phyloP scores from a whole-genome alignment of 2,888 invertebrate genomes.

The Scrobipalpa atriplicella region DNA sequence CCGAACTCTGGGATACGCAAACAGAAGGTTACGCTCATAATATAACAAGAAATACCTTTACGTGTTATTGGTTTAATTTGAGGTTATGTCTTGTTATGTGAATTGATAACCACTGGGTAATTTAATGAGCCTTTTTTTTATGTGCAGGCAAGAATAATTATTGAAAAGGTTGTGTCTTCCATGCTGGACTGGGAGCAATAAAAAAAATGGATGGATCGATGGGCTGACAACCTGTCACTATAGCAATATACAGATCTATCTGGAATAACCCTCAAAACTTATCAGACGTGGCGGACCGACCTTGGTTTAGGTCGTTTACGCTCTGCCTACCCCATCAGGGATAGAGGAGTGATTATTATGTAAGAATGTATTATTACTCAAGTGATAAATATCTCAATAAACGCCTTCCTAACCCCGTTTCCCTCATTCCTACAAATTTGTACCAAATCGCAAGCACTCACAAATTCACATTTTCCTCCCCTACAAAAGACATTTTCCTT shows the following conservation, averaged over 20 bases:
- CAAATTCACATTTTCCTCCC: conserved; percentile 40
- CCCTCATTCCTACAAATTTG: not conserved
- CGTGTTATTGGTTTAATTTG: not conserved
- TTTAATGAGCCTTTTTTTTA: too few species aligned
- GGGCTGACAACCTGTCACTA: too few species aligned
- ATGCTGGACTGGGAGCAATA: too few species aligned
- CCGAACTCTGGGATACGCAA: not conserved
- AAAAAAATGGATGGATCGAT: too few species aligned
- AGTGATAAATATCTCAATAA: conserved; percentile 6
- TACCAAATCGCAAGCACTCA: conserved; percentile 35
- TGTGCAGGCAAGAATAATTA: too few species aligned
- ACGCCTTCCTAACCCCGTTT: conserved; percentile 5
- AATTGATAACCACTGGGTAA: too few species aligned
- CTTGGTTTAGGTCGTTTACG: too few species aligned
- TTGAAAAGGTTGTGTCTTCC: too few species aligned
- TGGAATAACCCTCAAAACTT: too few species aligned
- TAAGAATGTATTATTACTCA: not conserved
- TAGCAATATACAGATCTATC: too few species aligned
- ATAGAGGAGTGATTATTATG: not conserved
- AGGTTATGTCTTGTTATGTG: not conserved
- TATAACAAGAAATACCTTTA: not conserved
- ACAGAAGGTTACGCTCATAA: not conserved
- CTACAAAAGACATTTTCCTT: conserved; percentile 49
- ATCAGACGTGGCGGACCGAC: too few species aligned
- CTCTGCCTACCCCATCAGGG: too few species aligned